phyloP scores from a whole-genome alignment of 2,888 invertebrate genomes.

The Spilarctia lutea region DNA sequence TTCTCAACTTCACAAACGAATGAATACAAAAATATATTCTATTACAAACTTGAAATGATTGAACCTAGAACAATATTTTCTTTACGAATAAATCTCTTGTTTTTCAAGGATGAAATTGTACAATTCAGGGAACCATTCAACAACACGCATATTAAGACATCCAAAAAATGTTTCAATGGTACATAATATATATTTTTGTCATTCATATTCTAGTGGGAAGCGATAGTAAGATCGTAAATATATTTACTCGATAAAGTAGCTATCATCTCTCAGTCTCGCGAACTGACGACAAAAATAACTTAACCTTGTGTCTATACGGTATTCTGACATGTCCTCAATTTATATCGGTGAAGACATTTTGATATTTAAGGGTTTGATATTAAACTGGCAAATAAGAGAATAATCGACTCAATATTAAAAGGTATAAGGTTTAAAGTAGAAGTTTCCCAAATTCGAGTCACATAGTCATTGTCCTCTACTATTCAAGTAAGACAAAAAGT shows the following conservation, averaged over 20 bases:
- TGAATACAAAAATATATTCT: too few relatives aligned
- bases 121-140: background rate
- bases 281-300: background rate
- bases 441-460: background rate
- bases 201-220: background rate
- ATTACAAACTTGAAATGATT: too few relatives aligned
- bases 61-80: background rate
- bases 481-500: background rate
- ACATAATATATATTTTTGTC: background rate
- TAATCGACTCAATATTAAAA: background rate
- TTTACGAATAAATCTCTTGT: background rate
- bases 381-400: background rate
- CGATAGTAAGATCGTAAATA: background rate
- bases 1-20: too few relatives aligned
- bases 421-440: background rate
- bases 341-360: background rate
- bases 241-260: background rate
- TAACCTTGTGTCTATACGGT: background rate
- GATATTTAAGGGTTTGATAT: background rate
- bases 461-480: conserved; percentile 13
- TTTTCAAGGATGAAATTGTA: background rate
- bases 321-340: background rate
- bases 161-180: background rate
- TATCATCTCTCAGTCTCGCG: background rate
- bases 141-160: background rate